Conservation (phyloP, 2,113 vertebrate species). For the Ictalurus furcatus region DNA sequence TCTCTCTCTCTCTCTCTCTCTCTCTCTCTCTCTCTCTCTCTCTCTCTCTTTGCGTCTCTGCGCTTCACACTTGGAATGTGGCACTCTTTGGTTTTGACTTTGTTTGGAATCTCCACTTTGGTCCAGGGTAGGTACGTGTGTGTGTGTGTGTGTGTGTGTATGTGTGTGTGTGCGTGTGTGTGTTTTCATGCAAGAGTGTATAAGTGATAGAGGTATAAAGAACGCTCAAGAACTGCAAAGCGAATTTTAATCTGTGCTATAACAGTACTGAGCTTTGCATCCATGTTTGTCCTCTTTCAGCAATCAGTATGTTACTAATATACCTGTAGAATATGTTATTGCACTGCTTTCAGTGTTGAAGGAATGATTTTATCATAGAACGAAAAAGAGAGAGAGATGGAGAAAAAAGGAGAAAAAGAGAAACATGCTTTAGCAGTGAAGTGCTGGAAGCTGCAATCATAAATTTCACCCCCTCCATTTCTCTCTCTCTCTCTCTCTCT, state of each 20-base stretch:
- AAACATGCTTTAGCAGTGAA: slow-evolving; percentile 45
- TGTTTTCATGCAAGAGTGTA: slow-evolving; percentile 13
- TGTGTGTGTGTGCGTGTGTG: slow-evolving; percentile 19
- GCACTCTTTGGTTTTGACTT: slow-evolving; percentile 70
- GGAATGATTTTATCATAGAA: slow-evolving; percentile 12
- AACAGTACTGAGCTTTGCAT: background rate
- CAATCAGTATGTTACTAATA: slow-evolving; percentile 54
- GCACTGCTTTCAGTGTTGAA: background rate
- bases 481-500: slow-evolving; percentile 18
- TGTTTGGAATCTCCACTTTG: slow-evolving; percentile 72
- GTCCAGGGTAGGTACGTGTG: slow-evolving; percentile 71
- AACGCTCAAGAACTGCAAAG: slow-evolving; percentile 4
- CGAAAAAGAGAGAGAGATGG: slow-evolving; percentile 17
- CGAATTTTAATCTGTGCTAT: slow-evolving; percentile 16
- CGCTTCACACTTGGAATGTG: slow-evolving; percentile 70
- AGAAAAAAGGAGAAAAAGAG: slow-evolving; percentile 11
- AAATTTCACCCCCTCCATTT: slow-evolving; percentile 36
- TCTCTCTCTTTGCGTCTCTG: slow-evolving; percentile 49
- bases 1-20: slow-evolving; percentile 49
- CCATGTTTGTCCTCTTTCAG: background rate
- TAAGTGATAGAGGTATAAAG: slow-evolving; percentile 33
- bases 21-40: slow-evolving; percentile 17
- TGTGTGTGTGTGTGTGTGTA: slow-evolving; percentile 27
- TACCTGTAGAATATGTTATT: slow-evolving; percentile 46
- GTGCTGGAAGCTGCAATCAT: slow-evolving; percentile 55